Base-by-base conservation (phyloP, 1,140 invertebrate genomes). In the Maconellicoccus hirsutus region DNA sequence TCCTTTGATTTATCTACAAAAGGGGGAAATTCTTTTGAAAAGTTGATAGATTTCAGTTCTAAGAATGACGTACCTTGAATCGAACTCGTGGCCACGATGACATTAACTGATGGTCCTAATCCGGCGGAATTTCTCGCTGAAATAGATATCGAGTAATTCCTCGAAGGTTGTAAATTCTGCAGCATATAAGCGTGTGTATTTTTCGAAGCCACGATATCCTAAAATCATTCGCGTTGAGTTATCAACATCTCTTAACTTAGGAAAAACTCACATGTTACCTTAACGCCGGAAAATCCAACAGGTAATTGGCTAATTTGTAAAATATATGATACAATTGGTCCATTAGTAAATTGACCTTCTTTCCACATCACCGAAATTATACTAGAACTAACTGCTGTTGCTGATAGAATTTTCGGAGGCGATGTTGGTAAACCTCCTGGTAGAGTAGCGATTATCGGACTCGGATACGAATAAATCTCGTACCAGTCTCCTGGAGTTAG, bases 331-430 rank as follows among this genome's bases (percentile, higher is more conserved):
- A 93, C 84, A 73, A 96, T 82, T 72, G 89, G 91, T 70, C 92
- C 93, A 79, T 94, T 94, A 23, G 89, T 87, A 77, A 91, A 93
- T 12, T 85, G 83, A 14, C 93, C 93, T 4, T 91, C 87, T 78
- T 88, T 85, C 93, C 93, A 96, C 74, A 87, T 89, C 14, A 96
- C 84, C 71, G 89, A 90, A 26, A 96, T 87, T 73, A 91, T 85
- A 73, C 85, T 86, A n/a, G 89, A 85, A 77, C 94, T 91, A 33
- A 93, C 84, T 0, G 91, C 86, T 27, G 88, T 84, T n/a, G 89
- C 83, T 74, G 88, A 85, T 72, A 93, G 83, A 73, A 87, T 86
- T 72, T 82, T 79, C 33, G 91, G 91, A 29, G 86, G 80, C 4
- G 89, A 91, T 59, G 84, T 83, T 7, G 91, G 91, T 21, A 85